Evolutionary conservation across 2,113 vertebrate genomes (phyloP).

Genomic region (Chloroceryle aenea): DNA sequence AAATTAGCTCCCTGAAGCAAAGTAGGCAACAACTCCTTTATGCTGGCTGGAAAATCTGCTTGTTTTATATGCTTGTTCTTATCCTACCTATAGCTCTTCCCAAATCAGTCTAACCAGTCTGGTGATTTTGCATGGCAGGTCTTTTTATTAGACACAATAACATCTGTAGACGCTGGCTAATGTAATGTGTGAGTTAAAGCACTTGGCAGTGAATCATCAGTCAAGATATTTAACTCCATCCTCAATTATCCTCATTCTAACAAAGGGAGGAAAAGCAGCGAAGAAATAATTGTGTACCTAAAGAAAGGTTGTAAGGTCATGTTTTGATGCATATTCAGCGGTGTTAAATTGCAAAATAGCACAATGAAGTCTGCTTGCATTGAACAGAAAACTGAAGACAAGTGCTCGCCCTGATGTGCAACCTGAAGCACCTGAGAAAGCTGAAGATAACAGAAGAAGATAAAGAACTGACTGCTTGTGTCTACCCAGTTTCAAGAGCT

Average conservation of each 20-base stretch:
- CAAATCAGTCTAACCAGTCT: background rate
- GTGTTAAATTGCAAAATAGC: background rate
- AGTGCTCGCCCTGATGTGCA: background rate
- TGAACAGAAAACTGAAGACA: background rate
- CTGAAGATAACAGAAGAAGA: background rate
- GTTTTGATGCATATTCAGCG: background rate
- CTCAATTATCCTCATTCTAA: background rate
- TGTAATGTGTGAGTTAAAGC: background rate
- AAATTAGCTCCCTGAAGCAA: conserved; percentile 65
- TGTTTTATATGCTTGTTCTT: background rate
- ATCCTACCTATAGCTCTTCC: background rate
- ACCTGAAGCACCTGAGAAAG: background rate
- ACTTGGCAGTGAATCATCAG: background rate
- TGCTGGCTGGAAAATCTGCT: conserved; percentile 19
- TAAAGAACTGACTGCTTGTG: background rate
- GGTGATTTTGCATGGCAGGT: background rate
- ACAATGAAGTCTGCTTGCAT: background rate
- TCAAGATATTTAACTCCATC: background rate
- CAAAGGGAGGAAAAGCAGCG: background rate
- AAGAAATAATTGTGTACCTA: background rate
- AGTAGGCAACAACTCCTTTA: background rate
- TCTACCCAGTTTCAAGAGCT: background rate
- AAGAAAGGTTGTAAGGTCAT: background rate
- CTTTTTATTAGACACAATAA: background rate
- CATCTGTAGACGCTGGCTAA: background rate